These are phyloP conservation scores for Lates calcarifer DNA, from an alignment of 2,113 vertebrate species.

Conservation along the genomic window DNA sequence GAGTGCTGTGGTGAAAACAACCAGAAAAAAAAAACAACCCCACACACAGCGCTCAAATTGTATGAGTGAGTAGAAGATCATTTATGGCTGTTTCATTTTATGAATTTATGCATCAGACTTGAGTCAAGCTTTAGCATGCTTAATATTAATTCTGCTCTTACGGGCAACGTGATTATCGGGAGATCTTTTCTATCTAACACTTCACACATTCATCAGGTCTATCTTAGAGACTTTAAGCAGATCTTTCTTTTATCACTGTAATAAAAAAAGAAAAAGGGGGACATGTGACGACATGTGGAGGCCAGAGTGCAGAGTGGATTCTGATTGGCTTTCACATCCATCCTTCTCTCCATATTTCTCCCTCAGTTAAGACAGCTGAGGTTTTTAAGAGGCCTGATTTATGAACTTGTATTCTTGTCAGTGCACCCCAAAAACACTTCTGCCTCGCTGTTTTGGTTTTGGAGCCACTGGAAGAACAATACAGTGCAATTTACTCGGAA, in stretches of 20 bases:
- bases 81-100: slow-evolving; percentile 35
- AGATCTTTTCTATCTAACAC: slow-evolving; percentile 34
- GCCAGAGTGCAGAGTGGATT: slow-evolving; percentile 29
- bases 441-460: slow-evolving; percentile 7
- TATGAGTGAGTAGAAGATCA: background rate
- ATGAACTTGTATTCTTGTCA: slow-evolving; percentile 55
- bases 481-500: slow-evolving; percentile 15
- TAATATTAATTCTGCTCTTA: slow-evolving; percentile 38
- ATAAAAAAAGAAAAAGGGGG: slow-evolving; percentile 31
- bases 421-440: slow-evolving; percentile 28
- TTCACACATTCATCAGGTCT: slow-evolving; percentile 43
- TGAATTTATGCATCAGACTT: slow-evolving; percentile 17
- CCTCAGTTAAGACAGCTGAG: slow-evolving; percentile 18
- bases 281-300: slow-evolving; percentile 66
- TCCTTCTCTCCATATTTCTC: slow-evolving; percentile 21
- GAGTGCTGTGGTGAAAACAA: background rate
- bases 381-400: slow-evolving; percentile 54
- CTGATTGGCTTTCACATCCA: slow-evolving; percentile 50
- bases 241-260: slow-evolving; percentile 41
- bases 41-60: background rate
- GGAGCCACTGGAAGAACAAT: slow-evolving; percentile 16
- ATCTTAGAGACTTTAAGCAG: slow-evolving; percentile 30
- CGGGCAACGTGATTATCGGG: slow-evolving; percentile 12
- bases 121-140: slow-evolving; percentile 59
- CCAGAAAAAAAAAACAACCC: background rate